A percentile compares a stretch with the other conserved stretches of the same genome.
Evolutionary conservation across 35 echinoderm and acorn worm genomes (phyloP).

Genomic region (Apostichopus californicus): DNA sequence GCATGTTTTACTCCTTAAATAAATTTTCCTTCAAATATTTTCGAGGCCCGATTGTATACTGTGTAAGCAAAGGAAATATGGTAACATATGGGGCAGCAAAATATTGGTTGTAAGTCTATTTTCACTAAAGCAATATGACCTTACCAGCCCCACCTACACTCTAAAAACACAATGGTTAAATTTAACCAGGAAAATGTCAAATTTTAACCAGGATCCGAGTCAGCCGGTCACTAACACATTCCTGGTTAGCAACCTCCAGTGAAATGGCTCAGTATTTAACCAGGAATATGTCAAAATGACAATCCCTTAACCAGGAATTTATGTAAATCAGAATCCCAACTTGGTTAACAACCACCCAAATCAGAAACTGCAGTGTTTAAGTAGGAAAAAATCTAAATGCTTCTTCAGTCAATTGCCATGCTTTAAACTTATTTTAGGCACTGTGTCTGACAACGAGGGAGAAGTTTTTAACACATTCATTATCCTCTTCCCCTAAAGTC

Average conservation of each 20-base stretch:
- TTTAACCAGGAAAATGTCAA: slow-evolving; percentile 13
- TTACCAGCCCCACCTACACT: neutral
- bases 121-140: no score
- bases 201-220: slow-evolving; percentile 13
- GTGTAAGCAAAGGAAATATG: no score
- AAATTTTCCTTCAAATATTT: no score
- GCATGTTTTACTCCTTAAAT: no score
- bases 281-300: slow-evolving; percentile 17
- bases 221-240: neutral
- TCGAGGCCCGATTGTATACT: no score
- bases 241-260: neutral
- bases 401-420: no score
- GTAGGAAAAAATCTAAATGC: neutral
- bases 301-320: neutral
- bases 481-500: neutral
- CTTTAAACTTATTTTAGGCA: no score
- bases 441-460: no score
- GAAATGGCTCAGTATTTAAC: neutral
- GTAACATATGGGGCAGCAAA: no score
- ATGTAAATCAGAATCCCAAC: neutral
- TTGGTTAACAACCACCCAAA: no score
- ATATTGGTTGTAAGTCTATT: no score
- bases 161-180: slow-evolving; percentile 26
- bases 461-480: no score
- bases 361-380: neutral